Conservation (phyloP, 2,888 invertebrate genomes). For the Ctenicera cuprea region DNA sequence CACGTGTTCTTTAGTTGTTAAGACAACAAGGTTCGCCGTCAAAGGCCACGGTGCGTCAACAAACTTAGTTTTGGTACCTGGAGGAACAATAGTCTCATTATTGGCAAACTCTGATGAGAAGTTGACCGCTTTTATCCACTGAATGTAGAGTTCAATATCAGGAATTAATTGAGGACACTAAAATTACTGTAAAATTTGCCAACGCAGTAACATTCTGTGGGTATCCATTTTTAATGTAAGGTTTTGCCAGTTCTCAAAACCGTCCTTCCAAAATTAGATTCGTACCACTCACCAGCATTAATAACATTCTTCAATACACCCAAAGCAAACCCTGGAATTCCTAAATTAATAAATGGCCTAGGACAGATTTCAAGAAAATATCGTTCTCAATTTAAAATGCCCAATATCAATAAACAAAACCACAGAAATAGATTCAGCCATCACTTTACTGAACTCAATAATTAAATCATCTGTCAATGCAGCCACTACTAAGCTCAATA, state of each 20-base stretch:
- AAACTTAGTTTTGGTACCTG: slow-evolving; percentile 65
- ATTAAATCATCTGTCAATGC: background rate
- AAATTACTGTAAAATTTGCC: slow-evolving; percentile 81
- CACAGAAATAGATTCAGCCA: background rate
- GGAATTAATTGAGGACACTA: slow-evolving; percentile 88
- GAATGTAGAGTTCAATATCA: slow-evolving; percentile 88
- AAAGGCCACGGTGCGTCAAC: too few relatives aligned
- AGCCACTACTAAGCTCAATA: slow-evolving; percentile 2
- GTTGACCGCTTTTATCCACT: slow-evolving; percentile 80
- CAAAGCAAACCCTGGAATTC: background rate
- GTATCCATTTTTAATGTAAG: slow-evolving; percentile 76
- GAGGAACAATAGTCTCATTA: slow-evolving; percentile 62
- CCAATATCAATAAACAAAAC: background rate
- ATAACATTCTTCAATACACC: background rate
- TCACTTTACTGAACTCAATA: background rate
- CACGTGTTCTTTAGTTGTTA: too few relatives aligned
- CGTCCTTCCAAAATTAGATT: slow-evolving; percentile 1
- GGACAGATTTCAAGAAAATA: background rate
- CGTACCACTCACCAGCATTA: background rate
- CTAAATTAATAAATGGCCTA: background rate
- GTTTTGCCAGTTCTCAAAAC: too few relatives aligned
- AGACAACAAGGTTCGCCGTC: too few relatives aligned
- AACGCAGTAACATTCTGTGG: too few relatives aligned
- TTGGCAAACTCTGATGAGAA: slow-evolving; percentile 44
- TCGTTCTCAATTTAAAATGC: background rate